Evolutionary conservation across 2,797 vertebrate genomes (phyloP).

Genomic region (Rhabdophis nuchalis): DNA sequence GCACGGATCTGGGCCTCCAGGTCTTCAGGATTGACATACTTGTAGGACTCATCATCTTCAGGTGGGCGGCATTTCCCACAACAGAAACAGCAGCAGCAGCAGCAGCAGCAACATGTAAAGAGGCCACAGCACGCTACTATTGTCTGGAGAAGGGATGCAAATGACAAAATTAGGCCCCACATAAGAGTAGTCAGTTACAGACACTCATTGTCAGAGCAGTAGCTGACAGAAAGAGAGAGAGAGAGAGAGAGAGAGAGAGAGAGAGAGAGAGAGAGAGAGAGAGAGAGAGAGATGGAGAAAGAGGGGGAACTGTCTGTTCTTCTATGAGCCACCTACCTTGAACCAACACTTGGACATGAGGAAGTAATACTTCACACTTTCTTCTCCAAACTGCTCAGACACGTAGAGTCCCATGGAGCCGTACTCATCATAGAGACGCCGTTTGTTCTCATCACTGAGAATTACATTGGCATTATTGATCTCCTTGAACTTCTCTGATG

Average conservation of each 20-base stretch:
- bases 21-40: constrained; percentile 81
- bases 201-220: no score
- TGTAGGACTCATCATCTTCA: constrained; percentile 75
- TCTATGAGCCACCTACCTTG: constrained; percentile 74
- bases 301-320: no score
- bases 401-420: constrained; percentile 92
- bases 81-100: constrained; percentile 66
- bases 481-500: constrained; percentile 92
- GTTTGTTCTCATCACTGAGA: constrained; percentile 83
- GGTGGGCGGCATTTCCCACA: constrained; percentile 83
- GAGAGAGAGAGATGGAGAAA: no score
- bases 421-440: constrained; percentile 85
- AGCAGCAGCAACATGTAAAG: constrained; percentile 84
- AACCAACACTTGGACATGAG: constrained; percentile 94
- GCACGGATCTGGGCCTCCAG: constrained; percentile 83
- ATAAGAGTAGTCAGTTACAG: no score
- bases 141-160: background rate
- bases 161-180: background rate
- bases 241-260: no score
- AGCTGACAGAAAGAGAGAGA: background rate
- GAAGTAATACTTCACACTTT: constrained; percentile 91
- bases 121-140: constrained; percentile 76
- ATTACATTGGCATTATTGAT: constrained; percentile 91
- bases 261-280: no score
- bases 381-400: constrained; percentile 90